phyloP scores from a whole-genome alignment of 2,797 vertebrate species.

The Propithecus perrieri region DNA sequence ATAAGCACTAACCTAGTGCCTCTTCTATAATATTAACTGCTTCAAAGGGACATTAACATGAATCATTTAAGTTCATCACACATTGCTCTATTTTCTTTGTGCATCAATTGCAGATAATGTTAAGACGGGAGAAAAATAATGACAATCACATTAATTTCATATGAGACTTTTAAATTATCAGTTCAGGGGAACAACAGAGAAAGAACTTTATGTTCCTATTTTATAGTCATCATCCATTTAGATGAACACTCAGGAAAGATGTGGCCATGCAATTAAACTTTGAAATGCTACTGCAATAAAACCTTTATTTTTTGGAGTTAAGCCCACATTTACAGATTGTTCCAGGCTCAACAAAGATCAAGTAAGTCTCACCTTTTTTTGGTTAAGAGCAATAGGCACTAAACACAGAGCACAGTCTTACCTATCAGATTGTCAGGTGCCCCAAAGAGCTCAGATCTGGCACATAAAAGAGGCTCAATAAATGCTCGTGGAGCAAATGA shows the following conservation, averaged over 20 bases:
- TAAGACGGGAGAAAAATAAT: neutral
- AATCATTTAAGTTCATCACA: neutral
- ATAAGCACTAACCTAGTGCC: neutral
- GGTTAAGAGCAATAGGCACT: neutral
- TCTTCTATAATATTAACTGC: neutral
- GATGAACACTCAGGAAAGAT: neutral
- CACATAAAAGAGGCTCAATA: neutral
- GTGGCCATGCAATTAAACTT: neutral
- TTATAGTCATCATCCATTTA: neutral
- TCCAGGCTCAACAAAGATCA: neutral
- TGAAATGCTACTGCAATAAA: conserved; percentile 38
- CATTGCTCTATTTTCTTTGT: neutral
- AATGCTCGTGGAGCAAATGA: neutral
- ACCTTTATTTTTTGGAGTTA: conserved; percentile 35
- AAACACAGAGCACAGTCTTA: conserved; percentile 7
- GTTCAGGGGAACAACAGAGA: neutral
- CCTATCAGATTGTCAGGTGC: neutral
- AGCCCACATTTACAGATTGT: neutral
- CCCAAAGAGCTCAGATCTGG: conserved; percentile 11
- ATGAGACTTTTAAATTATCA: neutral
- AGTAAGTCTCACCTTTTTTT: neutral
- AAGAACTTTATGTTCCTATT: neutral
- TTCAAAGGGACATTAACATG: neutral
- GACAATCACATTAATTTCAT: neutral
- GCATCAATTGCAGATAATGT: neutral